Evolutionary conservation across 2,797 vertebrate genomes (phyloP).

Genomic region (Sebastes steindachneri): DNA sequence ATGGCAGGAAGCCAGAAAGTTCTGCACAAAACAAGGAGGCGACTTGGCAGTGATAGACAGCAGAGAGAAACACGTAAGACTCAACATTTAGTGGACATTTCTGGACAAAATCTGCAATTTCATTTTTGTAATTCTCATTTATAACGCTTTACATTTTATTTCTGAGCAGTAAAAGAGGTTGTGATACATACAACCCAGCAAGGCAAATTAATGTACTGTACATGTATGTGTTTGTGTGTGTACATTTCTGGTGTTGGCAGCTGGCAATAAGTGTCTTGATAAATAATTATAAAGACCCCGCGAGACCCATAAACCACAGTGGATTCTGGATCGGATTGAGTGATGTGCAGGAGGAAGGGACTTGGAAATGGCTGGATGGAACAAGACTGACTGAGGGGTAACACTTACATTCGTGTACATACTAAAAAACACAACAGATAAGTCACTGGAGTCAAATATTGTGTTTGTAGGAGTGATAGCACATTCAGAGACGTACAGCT

Average conservation of each 20-base stretch:
- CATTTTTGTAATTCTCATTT: background rate
- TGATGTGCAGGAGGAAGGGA: conserved; percentile 69
- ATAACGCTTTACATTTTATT: background rate
- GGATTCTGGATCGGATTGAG: conserved; percentile 78
- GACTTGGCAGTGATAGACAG: conserved; percentile 69
- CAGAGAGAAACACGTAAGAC: conserved; percentile 67
- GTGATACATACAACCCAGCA: background rate
- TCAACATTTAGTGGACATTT: background rate
- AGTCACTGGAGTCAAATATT: background rate
- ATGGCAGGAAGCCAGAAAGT: conserved; percentile 62
- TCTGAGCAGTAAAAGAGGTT: background rate
- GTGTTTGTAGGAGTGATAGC: background rate
- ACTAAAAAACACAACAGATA: background rate
- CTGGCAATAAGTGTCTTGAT: conserved; percentile 40
- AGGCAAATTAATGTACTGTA: background rate
- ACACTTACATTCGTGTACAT: background rate
- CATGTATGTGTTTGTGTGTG: background rate
- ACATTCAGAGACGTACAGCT: background rate
- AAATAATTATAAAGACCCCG: background rate
- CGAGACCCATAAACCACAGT: rapidly evolving
- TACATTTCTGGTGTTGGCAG: conserved; percentile 42
- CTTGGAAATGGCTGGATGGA: conserved; percentile 79
- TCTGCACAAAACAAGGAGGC: conserved; percentile 54
- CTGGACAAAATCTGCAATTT: background rate
- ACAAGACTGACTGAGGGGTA: conserved; percentile 67